These are phyloP conservation scores for Drosophila obscura DNA, from an alignment of 1,140 invertebrate species.

Conservation along the genomic window DNA sequence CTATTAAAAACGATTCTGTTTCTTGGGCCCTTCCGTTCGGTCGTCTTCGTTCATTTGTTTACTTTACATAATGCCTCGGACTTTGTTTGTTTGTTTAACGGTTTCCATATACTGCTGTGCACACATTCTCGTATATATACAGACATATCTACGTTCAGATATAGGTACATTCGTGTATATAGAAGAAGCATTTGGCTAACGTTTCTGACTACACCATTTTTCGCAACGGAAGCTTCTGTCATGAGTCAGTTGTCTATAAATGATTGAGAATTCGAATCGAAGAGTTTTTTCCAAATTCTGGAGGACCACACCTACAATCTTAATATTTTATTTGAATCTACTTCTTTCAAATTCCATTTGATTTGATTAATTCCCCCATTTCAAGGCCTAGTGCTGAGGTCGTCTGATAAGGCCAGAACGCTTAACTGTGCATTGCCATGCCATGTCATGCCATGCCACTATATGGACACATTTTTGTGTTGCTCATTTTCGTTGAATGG, in stretches of 20 bases:
- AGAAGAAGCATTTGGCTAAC: constrained; percentile 43
- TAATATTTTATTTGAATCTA: constrained; percentile 11
- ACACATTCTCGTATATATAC: constrained; percentile 14
- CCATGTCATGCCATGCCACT: constrained; percentile 33
- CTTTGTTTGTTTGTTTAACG: constrained; percentile 69
- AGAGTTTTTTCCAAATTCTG: constrained; percentile 13
- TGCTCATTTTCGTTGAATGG: constrained; percentile 20
- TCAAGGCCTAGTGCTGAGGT: constrained; percentile 67
- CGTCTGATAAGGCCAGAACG: constrained; percentile 53
- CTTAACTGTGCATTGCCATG: constrained; percentile 48
- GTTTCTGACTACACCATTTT: constrained; percentile 49
- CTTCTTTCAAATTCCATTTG: constrained; percentile 13
- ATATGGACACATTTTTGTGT: constrained; percentile 27
- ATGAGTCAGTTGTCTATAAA: constrained; percentile 65
- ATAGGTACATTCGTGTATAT: neutral
- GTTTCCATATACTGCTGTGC: constrained; percentile 51
- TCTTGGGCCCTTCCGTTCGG: constrained; percentile 45
- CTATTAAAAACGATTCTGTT: constrained; percentile 68
- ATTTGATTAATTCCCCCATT: constrained; percentile 61
- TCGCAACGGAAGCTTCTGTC: constrained; percentile 75
- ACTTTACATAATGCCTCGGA: constrained; percentile 54
- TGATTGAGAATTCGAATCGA: constrained; percentile 46
- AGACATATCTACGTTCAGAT: constrained; percentile 15
- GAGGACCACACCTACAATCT: constrained; percentile 37
- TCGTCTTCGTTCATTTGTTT: constrained; percentile 56